phyloP scores from a whole-genome alignment of 2,888 invertebrate genomes.

The Dione vanillae region DNA sequence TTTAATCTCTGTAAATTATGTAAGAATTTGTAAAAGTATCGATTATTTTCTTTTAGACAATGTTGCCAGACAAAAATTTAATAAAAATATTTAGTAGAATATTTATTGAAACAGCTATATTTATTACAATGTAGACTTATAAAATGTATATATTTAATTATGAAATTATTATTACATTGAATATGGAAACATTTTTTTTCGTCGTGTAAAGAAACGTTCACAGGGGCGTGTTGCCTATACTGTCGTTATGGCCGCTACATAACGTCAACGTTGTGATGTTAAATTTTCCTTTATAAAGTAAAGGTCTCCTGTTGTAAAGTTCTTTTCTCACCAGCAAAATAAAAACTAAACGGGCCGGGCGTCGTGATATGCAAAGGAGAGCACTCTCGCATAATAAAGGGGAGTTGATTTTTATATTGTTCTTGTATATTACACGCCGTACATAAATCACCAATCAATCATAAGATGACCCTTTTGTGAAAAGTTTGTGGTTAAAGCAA shows the following conservation, averaged over 20 bases:
- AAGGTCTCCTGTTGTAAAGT: conserved; percentile 60
- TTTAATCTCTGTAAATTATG: too few relatives aligned
- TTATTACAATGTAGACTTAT: too few relatives aligned
- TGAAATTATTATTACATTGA: background rate
- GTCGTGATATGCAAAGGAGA: conserved; percentile 83
- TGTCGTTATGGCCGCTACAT: conserved; percentile 70
- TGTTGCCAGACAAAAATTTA: background rate
- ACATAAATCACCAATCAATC: conserved; percentile 43
- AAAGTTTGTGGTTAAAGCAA: conserved; percentile 47
- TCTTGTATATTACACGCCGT: conserved; percentile 61
- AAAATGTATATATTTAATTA: too few relatives aligned
- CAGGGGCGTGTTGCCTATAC: conserved; percentile 67
- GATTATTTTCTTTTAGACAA: background rate
- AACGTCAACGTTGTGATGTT: conserved; percentile 73
- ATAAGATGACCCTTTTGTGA: conserved; percentile 61
- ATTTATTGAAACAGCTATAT: background rate
- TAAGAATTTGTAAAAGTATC: too few relatives aligned
- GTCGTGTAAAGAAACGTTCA: conserved; percentile 48
- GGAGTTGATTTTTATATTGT: conserved; percentile 60
- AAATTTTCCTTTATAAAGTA: conserved; percentile 59
- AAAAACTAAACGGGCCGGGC: conserved; percentile 64
- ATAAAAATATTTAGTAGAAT: background rate
- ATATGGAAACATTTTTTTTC: background rate
- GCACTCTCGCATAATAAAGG: conserved; percentile 80
- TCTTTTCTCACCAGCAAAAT: conserved; percentile 61